Evolutionary conservation across 2,113 vertebrate species (phyloP), one percentile per base, ranked within the genome.

Genomic region (Grammomys dolichurus): DNA sequence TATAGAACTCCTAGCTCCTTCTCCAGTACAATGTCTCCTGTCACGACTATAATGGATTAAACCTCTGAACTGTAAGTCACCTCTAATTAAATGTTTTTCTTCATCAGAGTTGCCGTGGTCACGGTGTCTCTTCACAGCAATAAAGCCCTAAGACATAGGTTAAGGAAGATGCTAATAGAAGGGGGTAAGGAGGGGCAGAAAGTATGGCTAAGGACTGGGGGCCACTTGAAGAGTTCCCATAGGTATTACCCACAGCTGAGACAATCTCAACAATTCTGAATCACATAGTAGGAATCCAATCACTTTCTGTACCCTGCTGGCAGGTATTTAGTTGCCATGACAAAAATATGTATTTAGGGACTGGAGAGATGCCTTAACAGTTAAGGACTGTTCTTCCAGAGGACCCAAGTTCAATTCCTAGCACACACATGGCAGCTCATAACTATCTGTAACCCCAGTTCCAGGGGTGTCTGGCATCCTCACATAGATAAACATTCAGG

Each of bases 331-430:
- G 73, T 1, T 85, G 33, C 43, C 90, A 88, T 40, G 58, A 88
- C 69, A 96, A 95, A 96, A 87, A 67, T 43, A 60, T 26, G 56
- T 82, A 60, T 28, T 63, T 43, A 63, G 81, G 58, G n/a, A n/a
- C 58, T 60, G 56, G n/a, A 63, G 58, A 63, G 26, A 77, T 77
- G 46, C 1, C 46, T 77, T 48, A 77, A 48, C 43, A 31, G 43
- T 51, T 76, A 76, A 76, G 43, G 24, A 4, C 20, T 76, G 73
- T 43, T 76, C n/a, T 76, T 76, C 40, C 75, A 76, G n/a, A 75
- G 43, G 75, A 73, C n/a, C n/a, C n/a, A 40, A 10, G 72, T 22
- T 73, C 16, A 73, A 73, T 43, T 73, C 72, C 72, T 10, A 73
- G 72, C n/a, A 73, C n/a, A 20, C 19, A 73, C 20, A 43, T 40